Conservation (phyloP, 35 echinoderm and acorn worm genomes). For the Ptychodera flava region DNA sequence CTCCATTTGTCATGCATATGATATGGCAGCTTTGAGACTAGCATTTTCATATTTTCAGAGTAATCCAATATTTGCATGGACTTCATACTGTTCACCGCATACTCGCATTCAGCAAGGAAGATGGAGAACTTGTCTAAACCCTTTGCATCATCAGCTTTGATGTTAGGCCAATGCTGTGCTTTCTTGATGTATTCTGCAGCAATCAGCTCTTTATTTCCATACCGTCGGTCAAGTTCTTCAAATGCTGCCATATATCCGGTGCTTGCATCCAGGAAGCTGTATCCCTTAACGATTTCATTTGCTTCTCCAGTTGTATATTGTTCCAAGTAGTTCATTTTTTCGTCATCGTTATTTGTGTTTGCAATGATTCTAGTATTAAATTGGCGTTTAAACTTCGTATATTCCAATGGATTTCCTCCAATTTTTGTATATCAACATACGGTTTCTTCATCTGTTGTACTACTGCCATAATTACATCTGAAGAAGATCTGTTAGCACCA, state of each 20-base stretch:
- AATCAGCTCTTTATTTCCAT: conserved; percentile 8
- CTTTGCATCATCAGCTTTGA: conserved; percentile 16
- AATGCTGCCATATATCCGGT: background rate
- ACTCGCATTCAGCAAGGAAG: background rate
- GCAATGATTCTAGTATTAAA: too few species aligned
- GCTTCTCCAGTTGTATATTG: too few species aligned
- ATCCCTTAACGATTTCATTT: too few species aligned
- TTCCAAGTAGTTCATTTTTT: too few species aligned
- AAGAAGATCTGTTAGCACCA: too few species aligned
- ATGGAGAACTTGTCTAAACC: conserved; percentile 21
- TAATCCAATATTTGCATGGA: background rate
- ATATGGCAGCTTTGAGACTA: background rate
- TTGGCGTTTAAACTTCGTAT: too few species aligned
- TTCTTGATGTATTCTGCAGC: conserved; percentile 8
- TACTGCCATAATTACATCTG: too few species aligned
- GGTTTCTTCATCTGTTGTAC: too few species aligned
- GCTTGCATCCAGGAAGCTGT: too few species aligned
- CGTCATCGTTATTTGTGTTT: too few species aligned
- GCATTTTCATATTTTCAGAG: background rate
- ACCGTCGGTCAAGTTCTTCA: background rate
- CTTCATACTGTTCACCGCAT: background rate
- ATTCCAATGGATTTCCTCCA: too few species aligned
- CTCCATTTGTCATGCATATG: background rate
- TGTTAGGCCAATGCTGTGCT: conserved; percentile 5
- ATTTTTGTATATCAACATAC: too few species aligned